phyloP scores from a whole-genome alignment of 2,797 vertebrate genomes.

The Sebastes oblongus region DNA sequence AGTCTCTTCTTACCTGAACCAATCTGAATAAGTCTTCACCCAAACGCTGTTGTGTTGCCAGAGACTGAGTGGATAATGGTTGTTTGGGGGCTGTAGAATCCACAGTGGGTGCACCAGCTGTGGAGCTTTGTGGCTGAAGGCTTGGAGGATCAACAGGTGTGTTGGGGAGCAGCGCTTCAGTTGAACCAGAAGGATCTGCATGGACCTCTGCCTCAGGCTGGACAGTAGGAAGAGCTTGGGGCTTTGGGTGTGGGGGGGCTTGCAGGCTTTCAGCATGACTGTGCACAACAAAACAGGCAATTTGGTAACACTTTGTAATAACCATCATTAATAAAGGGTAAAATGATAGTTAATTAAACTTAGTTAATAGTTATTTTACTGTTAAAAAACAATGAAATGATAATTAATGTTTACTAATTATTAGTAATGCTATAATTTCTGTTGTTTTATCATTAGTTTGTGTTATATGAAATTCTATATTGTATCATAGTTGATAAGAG shows the following conservation, averaged over 20 bases:
- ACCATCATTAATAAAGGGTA: too few species aligned
- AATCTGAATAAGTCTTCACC: slow-evolving; percentile 93
- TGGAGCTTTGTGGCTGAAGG: slow-evolving; percentile 29
- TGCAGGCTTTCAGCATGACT: slow-evolving; percentile 19
- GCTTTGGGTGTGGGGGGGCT: slow-evolving; percentile 10
- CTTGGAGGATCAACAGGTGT: slow-evolving; percentile 12
- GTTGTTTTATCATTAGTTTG: too few species aligned
- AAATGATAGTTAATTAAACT: too few species aligned
- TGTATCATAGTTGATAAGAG: too few species aligned
- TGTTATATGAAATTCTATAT: too few species aligned
- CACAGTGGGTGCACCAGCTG: not conserved
- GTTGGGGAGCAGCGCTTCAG: not conserved
- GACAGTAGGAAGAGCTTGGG: slow-evolving; percentile 9
- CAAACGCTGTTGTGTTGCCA: slow-evolving; percentile 82
- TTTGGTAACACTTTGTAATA: not conserved
- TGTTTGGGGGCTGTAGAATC: slow-evolving; percentile 36
- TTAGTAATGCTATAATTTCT: too few species aligned
- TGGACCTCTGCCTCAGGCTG: slow-evolving; percentile 29
- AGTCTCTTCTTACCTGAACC: slow-evolving; percentile 86
- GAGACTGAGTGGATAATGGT: slow-evolving; percentile 48
- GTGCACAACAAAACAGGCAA: not conserved
- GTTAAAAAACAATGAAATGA: too few species aligned
- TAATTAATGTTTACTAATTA: too few species aligned
- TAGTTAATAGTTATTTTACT: too few species aligned
- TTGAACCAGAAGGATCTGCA: slow-evolving; percentile 34